These are phyloP conservation scores for Thalassophryne amazonica DNA, from an alignment of 2,797 vertebrate species.

Conservation along the genomic window DNA sequence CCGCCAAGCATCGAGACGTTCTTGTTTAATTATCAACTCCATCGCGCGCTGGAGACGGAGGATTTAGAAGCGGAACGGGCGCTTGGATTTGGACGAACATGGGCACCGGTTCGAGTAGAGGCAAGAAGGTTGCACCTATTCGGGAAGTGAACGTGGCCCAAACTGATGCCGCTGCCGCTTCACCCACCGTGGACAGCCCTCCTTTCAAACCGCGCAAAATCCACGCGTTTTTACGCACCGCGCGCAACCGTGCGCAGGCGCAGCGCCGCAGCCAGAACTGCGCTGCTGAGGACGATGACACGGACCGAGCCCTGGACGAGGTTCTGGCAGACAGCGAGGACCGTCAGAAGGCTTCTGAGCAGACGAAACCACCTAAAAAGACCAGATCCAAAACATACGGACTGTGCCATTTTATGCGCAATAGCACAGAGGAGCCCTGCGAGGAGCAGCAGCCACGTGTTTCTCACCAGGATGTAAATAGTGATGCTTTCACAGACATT, in stretches of 20 bases:
- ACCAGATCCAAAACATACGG: conserved; percentile 60
- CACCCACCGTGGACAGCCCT: conserved; percentile 24
- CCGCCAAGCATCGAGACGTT: conserved; percentile 4
- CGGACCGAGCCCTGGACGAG: conserved; percentile 46
- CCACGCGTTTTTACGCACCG: conserved; percentile 23
- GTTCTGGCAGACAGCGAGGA: conserved; percentile 39
- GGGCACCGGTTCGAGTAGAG: conserved; percentile 73
- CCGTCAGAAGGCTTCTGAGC: neutral
- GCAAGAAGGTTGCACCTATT: conserved; percentile 74
- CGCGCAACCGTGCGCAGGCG: conserved; percentile 39
- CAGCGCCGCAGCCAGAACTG: conserved; percentile 60
- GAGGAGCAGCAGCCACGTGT: conserved; percentile 31
- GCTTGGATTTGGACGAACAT: conserved; percentile 39
- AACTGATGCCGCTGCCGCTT: conserved; percentile 3
- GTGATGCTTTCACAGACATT: conserved; percentile 25
- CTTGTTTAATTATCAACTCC: conserved; percentile 32
- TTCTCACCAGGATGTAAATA: conserved; percentile 41
- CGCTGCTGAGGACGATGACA: conserved; percentile 59
- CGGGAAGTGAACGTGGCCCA: conserved; percentile 36
- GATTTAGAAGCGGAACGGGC: conserved; percentile 22
- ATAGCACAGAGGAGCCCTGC: conserved; percentile 38
- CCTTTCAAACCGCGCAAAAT: conserved; percentile 37
- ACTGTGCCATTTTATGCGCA: conserved; percentile 57
- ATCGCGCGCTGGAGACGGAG: neutral
- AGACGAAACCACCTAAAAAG: conserved; percentile 39